Evolutionary conservation across 1,140 invertebrate species (phyloP).

Genomic region (Schmidtea mediterranea): DNA sequence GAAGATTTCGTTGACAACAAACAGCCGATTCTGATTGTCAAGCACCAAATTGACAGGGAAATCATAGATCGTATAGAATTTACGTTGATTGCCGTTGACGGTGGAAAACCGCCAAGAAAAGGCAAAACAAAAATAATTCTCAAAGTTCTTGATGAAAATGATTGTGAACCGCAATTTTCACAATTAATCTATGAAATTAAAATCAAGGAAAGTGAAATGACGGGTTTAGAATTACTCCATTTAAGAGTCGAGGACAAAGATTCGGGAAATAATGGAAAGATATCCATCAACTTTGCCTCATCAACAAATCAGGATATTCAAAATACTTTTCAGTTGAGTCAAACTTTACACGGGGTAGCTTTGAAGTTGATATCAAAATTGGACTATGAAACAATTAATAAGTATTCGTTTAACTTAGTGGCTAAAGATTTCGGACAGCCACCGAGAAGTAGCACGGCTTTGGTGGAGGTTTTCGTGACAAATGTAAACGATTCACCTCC

Average conservation of each 20-base stretch:
- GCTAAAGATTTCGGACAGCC: too few species aligned
- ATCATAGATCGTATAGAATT: too few species aligned
- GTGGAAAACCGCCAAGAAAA: slow-evolving; percentile 13
- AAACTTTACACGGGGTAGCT: slow-evolving; percentile 32
- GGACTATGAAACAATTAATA: too few species aligned
- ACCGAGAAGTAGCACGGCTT: too few species aligned
- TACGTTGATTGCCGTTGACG: slow-evolving; percentile 19
- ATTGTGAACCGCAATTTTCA: slow-evolving; percentile 1
- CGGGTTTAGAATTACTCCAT: neutral
- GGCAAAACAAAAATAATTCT: slow-evolving; percentile 9
- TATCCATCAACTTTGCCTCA: neutral
- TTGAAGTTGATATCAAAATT: slow-evolving; percentile 38
- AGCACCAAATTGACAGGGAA: too few species aligned
- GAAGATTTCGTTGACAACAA: too few species aligned
- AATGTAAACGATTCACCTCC: too few species aligned
- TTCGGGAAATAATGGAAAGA: slow-evolving; percentile 46
- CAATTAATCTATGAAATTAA: neutral
- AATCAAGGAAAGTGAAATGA: neutral
- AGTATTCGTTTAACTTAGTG: too few species aligned
- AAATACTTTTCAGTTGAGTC: neutral
- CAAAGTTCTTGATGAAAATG: slow-evolving; percentile 1
- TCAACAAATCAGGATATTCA: neutral
- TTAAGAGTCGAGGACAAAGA: slow-evolving; percentile 43
- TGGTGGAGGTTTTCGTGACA: too few species aligned
- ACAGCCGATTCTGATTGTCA: too few species aligned